Conservation (phyloP, 2,888 invertebrate species). For the Alviniconcha strummeri region DNA sequence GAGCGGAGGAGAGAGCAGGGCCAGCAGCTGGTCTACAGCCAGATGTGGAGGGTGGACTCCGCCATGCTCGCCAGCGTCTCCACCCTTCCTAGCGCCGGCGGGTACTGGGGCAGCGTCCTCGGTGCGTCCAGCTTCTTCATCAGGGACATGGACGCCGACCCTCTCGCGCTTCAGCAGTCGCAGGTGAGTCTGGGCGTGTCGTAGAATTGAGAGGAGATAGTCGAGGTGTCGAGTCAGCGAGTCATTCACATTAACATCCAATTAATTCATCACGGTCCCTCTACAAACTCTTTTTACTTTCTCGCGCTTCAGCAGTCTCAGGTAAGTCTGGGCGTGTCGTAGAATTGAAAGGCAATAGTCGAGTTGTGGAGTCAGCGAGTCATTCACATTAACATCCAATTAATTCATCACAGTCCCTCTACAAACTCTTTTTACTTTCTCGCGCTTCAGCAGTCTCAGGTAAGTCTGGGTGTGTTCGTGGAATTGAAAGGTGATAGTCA, state of each 20-base stretch:
- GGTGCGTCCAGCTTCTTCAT: slow-evolving; percentile 21
- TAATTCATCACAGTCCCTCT: too few species aligned
- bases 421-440: neutral
- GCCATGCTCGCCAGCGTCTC: slow-evolving; percentile 19
- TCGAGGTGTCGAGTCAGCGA: too few species aligned
- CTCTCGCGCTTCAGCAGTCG: slow-evolving; percentile 9
- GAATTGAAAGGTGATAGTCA: too few species aligned
- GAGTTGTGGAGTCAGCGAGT: too few species aligned
- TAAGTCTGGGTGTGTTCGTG: too few species aligned
- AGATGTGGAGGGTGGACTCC: neutral
- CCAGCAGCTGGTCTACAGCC: neutral
- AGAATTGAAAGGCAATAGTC: too few species aligned
- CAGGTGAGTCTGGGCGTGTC: neutral
- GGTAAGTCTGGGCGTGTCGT: too few species aligned
- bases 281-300: neutral
- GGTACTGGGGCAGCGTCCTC: slow-evolving; percentile 27
- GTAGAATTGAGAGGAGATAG: too few species aligned
- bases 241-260: neutral
- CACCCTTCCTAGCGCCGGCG: slow-evolving; percentile 24
- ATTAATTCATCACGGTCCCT: neutral
- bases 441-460: too few species aligned
- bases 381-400: too few species aligned
- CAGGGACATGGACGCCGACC: slow-evolving; percentile 4
- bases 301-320: too few species aligned
- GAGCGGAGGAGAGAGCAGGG: neutral